Evolutionary conservation across 2,113 vertebrate genomes (phyloP), one percentile per base, ranked within the genome.

Genomic region (Microcebus jonahi): DNA sequence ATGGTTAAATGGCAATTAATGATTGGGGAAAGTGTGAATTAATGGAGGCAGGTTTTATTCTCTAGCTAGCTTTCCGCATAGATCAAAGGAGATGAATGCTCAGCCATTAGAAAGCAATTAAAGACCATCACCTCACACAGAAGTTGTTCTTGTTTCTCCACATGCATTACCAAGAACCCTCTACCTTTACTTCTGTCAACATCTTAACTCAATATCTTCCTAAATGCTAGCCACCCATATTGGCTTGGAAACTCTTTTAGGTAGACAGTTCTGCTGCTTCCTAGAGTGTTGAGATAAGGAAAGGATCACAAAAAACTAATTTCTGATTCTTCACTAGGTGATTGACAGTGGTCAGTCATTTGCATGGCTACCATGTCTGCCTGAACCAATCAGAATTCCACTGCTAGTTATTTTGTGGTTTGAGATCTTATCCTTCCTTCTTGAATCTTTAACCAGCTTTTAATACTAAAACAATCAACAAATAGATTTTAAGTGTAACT

Each of bases 11-110:
- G 36, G 23, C 50, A 75, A 17, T 45, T 75, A 73, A 45, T 45
- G 63, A 88, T 88, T 90, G 53, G 42, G 81, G 75, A 86, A 91
- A 45, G 73, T 86, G 71, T 80, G 77, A 92, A 88, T 79, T 94
- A 82, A 88, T 57, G 45, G 39, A 48, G 42, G 34, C 45, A 76
- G 27, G 36, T 59, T 94, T 76, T 81, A 61, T 92, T 90, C n/a
- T 95, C 71, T 59, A 73, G 5, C 55, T 55, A 76, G 70, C 29
- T 48, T 90, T 89, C 79, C 75, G n/a, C 3, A 63, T 25, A 87
- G 53, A 94, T 89, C 92, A 90, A 34, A 86, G 55, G 84, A 93
- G 91, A 81, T 36, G 20, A 71, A 90, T 76, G 42, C 73, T 27
- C 39, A 50, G 87, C 15, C 27, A 67, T 82, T 84, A 88, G 57